Evolutionary conservation across 2,797 vertebrate genomes (phyloP), one percentile per base, ranked within the genome.

Genomic region (Benthosema pterotum): DNA sequence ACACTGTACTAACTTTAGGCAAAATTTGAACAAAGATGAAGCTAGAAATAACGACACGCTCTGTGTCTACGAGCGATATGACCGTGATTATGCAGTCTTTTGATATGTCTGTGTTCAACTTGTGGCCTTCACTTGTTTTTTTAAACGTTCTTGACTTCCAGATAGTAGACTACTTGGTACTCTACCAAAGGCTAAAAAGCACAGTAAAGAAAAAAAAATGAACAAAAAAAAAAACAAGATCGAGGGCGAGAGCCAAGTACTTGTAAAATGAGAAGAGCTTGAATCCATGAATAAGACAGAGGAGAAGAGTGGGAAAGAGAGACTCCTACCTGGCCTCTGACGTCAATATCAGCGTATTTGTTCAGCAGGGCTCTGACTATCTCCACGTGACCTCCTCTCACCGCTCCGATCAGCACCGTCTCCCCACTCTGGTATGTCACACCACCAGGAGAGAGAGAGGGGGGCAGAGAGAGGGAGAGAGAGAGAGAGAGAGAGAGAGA

Each of bases 301-400:
- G 51, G 28, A 66, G 4, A 72, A 49, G 48, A 7, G 47, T 14
- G 19, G 48, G 32, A 17, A 11, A n/a, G 32, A 8, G 19, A 17
- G 53, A 49, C 18, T 60, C 60, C 66, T 81, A 98, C 98, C 93
- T 96, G 96, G 62, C 96, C 96, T 81, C 94, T 94, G 71, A 99
- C 95, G 69, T 99, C 97, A 83, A 99, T 98, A 78, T 99, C 98
- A n/a, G 98, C 98, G 0, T 99, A 99, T 83, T 99, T 99, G 76
- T 98, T 94, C 58, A 99, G 91, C 71, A 99, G 88, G 43, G 97
- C 97, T 64, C 95, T 92, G 68, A 99, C 98, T 62, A 99, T 99
- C 88, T 99, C 98, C 77, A 98, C 96, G 2, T 99, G 97, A 58
- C 97, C 97, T 69, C 98, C 98, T 90, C 96, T 91, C 60, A 99